Evolutionary conservation across 2,797 vertebrate species (phyloP).

Genomic region (Gastrophryne carolinensis): DNA sequence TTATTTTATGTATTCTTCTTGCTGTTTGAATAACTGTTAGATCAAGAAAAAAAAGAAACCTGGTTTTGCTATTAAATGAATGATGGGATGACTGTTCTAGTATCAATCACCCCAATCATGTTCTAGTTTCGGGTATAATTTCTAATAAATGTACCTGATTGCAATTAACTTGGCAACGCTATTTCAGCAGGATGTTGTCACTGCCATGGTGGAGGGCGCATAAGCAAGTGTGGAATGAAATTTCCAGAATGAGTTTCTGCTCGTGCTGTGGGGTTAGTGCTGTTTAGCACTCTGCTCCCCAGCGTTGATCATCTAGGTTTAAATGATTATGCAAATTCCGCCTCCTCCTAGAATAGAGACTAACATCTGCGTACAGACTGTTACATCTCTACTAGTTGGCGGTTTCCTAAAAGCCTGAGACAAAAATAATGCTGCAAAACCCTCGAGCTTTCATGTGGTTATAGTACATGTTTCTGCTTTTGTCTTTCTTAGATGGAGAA

Average conservation of each 20-base stretch:
- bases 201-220: neutral
- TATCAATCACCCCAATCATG: too few species aligned
- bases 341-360: conserved; percentile 4
- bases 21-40: too few species aligned
- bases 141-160: neutral
- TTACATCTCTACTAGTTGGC: conserved; percentile 24
- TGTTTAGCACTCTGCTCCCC: neutral
- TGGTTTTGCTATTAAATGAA: too few species aligned
- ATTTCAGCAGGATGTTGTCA: conserved; percentile 28
- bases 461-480: conserved; percentile 43
- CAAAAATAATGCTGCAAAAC: conserved; percentile 21
- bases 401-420: conserved; percentile 26
- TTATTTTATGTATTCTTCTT: too few species aligned
- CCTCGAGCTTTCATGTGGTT: conserved; percentile 51
- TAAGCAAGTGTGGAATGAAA: conserved; percentile 6
- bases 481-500: conserved; percentile 69
- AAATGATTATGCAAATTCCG: conserved; percentile 15
- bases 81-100: too few species aligned
- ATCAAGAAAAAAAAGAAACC: too few species aligned
- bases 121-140: neutral
- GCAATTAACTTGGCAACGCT: conserved; percentile 21
- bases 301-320: neutral
- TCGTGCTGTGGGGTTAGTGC: neutral
- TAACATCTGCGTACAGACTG: conserved; percentile 19
- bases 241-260: neutral